A percentile compares a stretch with the other conserved stretches of the same genome.
Conservation (phyloP, 1,140 invertebrate genomes). For the Drosophila rufa region DNA sequence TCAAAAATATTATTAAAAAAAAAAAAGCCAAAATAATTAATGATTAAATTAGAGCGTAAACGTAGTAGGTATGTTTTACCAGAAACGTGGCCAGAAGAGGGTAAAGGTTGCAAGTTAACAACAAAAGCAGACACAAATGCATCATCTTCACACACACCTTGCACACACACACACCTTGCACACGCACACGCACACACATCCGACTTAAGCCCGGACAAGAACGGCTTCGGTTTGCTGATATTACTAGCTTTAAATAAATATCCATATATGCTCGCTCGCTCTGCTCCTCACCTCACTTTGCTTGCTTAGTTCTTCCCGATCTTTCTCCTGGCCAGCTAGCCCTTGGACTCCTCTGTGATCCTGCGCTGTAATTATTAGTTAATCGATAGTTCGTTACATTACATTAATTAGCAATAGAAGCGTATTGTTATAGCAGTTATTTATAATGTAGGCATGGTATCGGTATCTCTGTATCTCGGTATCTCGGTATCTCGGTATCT, state of each 20-base stretch:
- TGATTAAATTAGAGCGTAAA: conserved; percentile 20
- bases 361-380: conserved; percentile 32
- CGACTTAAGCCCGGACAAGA: conserved; percentile 1
- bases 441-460: conserved; percentile 37
- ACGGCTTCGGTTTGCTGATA: conserved; percentile 15
- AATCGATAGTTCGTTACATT: conserved; percentile 43
- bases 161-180: not conserved
- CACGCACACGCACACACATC: not conserved
- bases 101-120: conserved; percentile 26
- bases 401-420: conserved; percentile 58
- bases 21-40: conserved; percentile 3
- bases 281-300: not conserved
- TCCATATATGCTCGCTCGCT: not conserved
- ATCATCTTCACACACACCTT: conserved; percentile 6
- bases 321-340: no score
- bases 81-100: conserved; percentile 32
- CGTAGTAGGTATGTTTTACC: conserved; percentile 31
- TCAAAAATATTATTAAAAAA: conserved; percentile 20
- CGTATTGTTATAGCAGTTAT: conserved; percentile 50
- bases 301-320: conserved; percentile 1
- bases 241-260: conserved; percentile 29
- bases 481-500: conserved; percentile 1
- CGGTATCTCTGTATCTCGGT: conserved; percentile 16
- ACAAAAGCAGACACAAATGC: conserved; percentile 46
- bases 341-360: not conserved